Evolutionary conservation across 2,113 vertebrate species (phyloP).

Genomic region (Proterorhinus semilunaris): DNA sequence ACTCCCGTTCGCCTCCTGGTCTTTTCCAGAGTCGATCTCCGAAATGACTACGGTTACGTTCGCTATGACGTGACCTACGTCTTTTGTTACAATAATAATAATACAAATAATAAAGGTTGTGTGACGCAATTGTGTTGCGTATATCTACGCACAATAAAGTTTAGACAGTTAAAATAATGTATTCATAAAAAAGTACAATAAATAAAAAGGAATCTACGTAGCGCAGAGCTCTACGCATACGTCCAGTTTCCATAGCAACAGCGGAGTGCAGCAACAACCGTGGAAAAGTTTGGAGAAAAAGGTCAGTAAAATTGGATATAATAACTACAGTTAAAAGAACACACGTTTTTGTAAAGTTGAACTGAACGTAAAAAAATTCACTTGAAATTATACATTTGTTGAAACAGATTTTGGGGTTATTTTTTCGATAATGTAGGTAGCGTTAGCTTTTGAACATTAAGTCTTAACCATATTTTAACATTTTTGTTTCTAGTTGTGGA

Average conservation of each 20-base stretch:
- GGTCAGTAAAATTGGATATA: not conserved
- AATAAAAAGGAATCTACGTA: not conserved
- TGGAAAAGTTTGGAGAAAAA: not conserved
- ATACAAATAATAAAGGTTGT: not conserved
- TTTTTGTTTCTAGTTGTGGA: too few species aligned
- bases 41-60: not conserved
- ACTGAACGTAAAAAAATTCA: too few species aligned
- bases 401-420: too few species aligned
- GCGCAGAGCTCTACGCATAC: not conserved
- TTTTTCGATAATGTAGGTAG: too few species aligned
- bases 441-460: too few species aligned
- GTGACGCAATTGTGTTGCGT: too few species aligned
- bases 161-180: not conserved
- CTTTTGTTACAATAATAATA: accelerated
- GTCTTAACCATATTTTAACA: too few species aligned
- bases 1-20: not conserved
- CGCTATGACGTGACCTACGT: not conserved
- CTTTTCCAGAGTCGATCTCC: constrained; percentile 12
- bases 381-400: too few species aligned
- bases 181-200: not conserved
- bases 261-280: not conserved
- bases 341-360: too few species aligned
- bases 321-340: not conserved
- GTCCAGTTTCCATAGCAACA: constrained; percentile 3
- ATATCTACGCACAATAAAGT: too few species aligned